Percentiles rank a stretch among this genome's conserved stretches.
Evolutionary conservation across 2,888 invertebrate genomes (phyloP).

Genomic region (Netelia fuscicornis): DNA sequence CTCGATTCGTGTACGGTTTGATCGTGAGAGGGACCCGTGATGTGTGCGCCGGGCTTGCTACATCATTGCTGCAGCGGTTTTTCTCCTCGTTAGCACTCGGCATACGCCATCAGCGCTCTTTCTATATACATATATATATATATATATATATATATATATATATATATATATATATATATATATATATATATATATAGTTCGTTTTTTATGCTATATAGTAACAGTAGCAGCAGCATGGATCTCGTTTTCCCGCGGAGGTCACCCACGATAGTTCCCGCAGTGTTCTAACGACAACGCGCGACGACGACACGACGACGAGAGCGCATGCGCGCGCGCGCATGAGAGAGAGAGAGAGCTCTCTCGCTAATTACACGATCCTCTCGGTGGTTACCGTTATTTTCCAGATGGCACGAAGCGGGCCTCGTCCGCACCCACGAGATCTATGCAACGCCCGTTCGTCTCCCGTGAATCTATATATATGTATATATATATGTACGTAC

Average conservation of each 20-base stretch:
- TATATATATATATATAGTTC: not conserved
- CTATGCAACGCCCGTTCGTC: constrained; percentile 75
- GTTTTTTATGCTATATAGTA: constrained; percentile 7
- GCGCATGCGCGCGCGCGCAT: constrained; percentile 21
- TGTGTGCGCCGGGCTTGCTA: constrained; percentile 45
- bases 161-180: not conserved
- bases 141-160: not conserved
- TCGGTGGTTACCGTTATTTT: constrained; percentile 78
- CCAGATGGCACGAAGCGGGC: constrained; percentile 75
- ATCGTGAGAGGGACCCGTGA: constrained; percentile 52
- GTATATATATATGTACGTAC: too few species aligned
- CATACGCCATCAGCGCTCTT: constrained; percentile 44
- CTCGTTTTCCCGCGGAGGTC: constrained; percentile 77
- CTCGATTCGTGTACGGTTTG: constrained; percentile 54
- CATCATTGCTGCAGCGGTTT: constrained; percentile 60
- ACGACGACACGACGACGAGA: constrained; percentile 59
- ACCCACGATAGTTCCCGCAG: constrained; percentile 69
- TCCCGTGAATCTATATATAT: constrained; percentile 69
- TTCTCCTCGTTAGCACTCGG: constrained; percentile 64
- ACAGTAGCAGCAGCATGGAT: constrained; percentile 63
- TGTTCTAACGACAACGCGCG: constrained; percentile 49
- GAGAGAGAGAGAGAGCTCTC: constrained; percentile 48
- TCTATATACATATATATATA: constrained; percentile 2
- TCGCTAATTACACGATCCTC: constrained; percentile 79
- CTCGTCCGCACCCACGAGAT: constrained; percentile 32